A percentile compares a stretch with the other conserved stretches of the same genome.
Conservation (phyloP, 2,797 vertebrate genomes). For the Loriculus beryllinus region DNA sequence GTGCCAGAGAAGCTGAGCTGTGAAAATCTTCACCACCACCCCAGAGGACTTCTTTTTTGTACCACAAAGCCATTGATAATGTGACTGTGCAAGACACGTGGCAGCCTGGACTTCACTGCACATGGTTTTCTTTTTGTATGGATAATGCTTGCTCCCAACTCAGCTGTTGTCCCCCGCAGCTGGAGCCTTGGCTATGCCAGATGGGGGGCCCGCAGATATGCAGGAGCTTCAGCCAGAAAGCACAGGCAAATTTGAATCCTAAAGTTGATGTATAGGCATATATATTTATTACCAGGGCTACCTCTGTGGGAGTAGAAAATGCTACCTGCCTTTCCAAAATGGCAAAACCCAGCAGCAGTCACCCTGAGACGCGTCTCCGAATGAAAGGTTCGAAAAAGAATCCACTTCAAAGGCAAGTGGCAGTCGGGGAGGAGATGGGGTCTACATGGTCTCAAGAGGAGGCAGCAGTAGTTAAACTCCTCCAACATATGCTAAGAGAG, state of each 20-base stretch:
- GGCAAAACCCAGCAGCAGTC: not conserved
- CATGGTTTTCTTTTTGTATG: fast-evolving
- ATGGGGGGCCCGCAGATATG: not conserved
- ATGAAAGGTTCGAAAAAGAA: too few species aligned
- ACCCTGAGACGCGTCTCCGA: too few species aligned
- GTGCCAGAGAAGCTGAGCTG: not conserved
- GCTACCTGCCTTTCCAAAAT: not conserved
- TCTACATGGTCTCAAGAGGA: too few species aligned
- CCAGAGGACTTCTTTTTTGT: not conserved
- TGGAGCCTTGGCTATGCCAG: not conserved
- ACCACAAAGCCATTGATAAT: fast-evolving
- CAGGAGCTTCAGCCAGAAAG: not conserved
- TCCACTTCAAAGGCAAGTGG: too few species aligned
- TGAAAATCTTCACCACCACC: not conserved
- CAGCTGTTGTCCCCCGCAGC: not conserved
- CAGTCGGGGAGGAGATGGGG: too few species aligned
- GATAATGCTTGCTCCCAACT: not conserved
- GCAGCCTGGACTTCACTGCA: not conserved
- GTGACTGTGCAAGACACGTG: not conserved
- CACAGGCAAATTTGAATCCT: not conserved
- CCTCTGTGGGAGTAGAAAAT: not conserved
- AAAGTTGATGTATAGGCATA: not conserved
- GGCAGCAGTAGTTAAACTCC: too few species aligned
- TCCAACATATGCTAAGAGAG: too few species aligned
- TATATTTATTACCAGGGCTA: not conserved